Conservation (phyloP, 2,888 invertebrate genomes). For the Drosophila rubida region DNA sequence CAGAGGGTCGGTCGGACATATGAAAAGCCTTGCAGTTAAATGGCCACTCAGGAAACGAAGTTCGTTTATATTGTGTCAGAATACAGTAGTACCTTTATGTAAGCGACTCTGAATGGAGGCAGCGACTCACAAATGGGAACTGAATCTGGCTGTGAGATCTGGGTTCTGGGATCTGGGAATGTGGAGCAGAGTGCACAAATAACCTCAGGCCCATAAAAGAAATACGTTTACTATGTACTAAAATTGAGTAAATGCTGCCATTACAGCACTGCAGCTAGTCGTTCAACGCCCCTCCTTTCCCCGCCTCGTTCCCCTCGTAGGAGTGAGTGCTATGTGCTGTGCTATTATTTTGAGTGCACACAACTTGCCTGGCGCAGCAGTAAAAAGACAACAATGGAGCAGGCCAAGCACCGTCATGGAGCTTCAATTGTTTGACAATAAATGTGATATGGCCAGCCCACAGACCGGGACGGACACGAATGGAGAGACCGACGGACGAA, state of each 20-base stretch:
- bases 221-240: slow-evolving; percentile 79
- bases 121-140: no score
- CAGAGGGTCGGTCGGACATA: slow-evolving; percentile 30
- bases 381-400: slow-evolving; percentile 60
- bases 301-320: no score
- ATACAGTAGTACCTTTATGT: slow-evolving; percentile 70
- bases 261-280: slow-evolving; percentile 69
- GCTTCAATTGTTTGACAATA: slow-evolving; percentile 58
- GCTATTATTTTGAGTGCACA: slow-evolving; percentile 75
- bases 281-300: slow-evolving; percentile 1
- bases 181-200: slow-evolving; percentile 67
- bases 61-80: slow-evolving; percentile 80
- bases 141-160: slow-evolving; percentile 2
- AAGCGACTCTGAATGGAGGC: slow-evolving; percentile 57
- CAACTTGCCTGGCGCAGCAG: slow-evolving; percentile 60
- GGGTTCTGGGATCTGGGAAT: slow-evolving; percentile 31
- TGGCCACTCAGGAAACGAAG: slow-evolving; percentile 80
- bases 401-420: slow-evolving; percentile 34
- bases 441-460: slow-evolving; percentile 33
- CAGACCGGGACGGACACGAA: not conserved
- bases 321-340: slow-evolving; percentile 57
- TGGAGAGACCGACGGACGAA: not conserved
- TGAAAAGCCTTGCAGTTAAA: slow-evolving; percentile 76
- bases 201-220: slow-evolving; percentile 72
- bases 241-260: slow-evolving; percentile 79